Evolutionary conservation across 2,797 vertebrate genomes (phyloP), one percentile per base, ranked within the genome.

Genomic region (Telmatherina bonti): DNA sequence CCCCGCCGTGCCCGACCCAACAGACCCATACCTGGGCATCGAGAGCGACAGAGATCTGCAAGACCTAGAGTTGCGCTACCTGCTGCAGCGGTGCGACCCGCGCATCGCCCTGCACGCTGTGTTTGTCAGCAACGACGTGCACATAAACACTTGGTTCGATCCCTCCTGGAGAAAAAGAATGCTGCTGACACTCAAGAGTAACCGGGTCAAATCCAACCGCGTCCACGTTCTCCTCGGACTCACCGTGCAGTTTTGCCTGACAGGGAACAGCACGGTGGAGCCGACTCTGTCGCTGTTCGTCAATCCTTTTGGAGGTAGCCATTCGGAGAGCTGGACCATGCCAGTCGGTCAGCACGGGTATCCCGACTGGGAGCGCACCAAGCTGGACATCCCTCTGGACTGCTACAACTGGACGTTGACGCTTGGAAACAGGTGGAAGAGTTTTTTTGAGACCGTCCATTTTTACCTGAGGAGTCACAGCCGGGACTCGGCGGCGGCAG

Each of bases 281-380:
- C 97, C 97, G 0, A 95, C 94, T 0, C 79, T 99, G 70, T 96
- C 97, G 3, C 92, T 99, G 72, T 98, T 98, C 0, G 91, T 98
- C 78, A 99, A 99, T 79, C 97, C 97, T 0, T 99, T 99, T 1
- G 97, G 97, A 22, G 97, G 97, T 64, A 99, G 97, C 92, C 97
- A 99, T 85, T 98, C 97, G 0, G 97, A 99, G 92, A 99, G 97
- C 93, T 99, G 97, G 97, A 97, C 96, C 72, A 96, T 98, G 97
- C 97, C 97, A 33, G 91, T 98, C 62, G 96, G 94, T 43, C 97
- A 98, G 87, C 95, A 96, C 5, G 94, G 94, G 81, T 99, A 97
- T 85, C 97, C 97, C 2, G 96, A 97, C 93, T 99, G 97, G 97
- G 96, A 98, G 85, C 95, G 96, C 89, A 95, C 92, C 92, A 96